Evolutionary conservation across 2,888 invertebrate species (phyloP).

Genomic region (Heliconius erato): DNA sequence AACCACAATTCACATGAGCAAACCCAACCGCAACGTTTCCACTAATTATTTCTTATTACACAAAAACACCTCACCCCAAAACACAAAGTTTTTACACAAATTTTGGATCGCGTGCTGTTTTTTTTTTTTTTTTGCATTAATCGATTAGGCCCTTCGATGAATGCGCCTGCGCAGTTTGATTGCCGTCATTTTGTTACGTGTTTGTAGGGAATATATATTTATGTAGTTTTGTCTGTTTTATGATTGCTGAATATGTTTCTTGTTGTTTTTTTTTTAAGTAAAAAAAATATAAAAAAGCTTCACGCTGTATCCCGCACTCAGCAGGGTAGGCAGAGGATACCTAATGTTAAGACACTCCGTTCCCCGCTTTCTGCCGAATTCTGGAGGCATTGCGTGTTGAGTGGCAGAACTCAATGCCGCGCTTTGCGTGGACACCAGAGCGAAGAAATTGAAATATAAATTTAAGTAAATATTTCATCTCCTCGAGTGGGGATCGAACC

Average conservation of each 20-base stretch:
- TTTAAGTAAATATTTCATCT: no score
- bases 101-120: constrained; percentile 47
- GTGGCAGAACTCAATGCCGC: no score
- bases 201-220: not conserved
- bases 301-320: no score
- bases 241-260: not conserved
- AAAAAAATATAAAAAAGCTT: no score
- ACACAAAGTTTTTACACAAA: constrained; percentile 43
- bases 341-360: no score
- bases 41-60: constrained; percentile 69
- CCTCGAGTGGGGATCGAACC: no score
- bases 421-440: no score
- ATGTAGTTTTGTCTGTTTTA: not conserved
- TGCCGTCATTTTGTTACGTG: constrained; percentile 33
- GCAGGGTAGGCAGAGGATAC: no score
- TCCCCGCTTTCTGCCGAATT: no score
- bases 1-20: constrained; percentile 48
- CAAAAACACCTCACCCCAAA: constrained; percentile 58
- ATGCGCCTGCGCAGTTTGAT: constrained; percentile 40
- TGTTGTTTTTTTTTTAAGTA: no score
- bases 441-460: no score
- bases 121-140: constrained; percentile 36
- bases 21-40: constrained; percentile 65
- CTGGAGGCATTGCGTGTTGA: no score
- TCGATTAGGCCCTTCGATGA: constrained; percentile 43